A percentile compares a stretch with the other conserved stretches of the same genome.
These are phyloP conservation scores for Poecilia velifera DNA, from an alignment of 2,797 vertebrate genomes.

Conservation along the genomic window DNA sequence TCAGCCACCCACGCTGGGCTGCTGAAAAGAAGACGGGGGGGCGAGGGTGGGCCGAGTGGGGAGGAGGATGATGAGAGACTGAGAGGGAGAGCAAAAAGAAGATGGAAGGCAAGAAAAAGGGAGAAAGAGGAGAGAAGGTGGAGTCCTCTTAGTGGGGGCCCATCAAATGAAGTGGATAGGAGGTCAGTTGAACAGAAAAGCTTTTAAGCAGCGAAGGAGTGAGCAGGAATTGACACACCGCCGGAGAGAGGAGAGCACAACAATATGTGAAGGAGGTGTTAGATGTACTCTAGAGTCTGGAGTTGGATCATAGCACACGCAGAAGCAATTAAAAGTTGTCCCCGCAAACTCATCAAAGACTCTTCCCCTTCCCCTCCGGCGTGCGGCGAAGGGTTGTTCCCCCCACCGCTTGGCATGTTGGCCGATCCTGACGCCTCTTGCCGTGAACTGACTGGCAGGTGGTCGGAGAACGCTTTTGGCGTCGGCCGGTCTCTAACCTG, in stretches of 20 bases:
- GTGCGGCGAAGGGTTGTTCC: slow-evolving; percentile 1
- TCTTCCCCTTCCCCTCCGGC: slow-evolving; percentile 14
- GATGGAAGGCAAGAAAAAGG: slow-evolving; percentile 23
- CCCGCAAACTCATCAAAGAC: slow-evolving; percentile 26
- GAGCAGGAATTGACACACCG: slow-evolving; percentile 46
- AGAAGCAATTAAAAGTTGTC: slow-evolving; percentile 44
- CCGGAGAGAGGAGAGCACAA: slow-evolving; percentile 27
- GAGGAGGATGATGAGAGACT: slow-evolving; percentile 52
- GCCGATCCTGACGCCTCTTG: slow-evolving; percentile 5
- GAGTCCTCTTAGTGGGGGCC: slow-evolving; percentile 61
- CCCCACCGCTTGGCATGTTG: slow-evolving; percentile 17
- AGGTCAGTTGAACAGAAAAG: slow-evolving; percentile 68
- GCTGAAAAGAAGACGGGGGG: slow-evolving; percentile 63
- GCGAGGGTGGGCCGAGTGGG: slow-evolving; percentile 42
- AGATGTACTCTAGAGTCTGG: slow-evolving; percentile 35
- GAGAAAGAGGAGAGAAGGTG: slow-evolving; percentile 37
- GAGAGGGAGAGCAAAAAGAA: slow-evolving; percentile 39
- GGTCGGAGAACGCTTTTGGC: slow-evolving; percentile 26
- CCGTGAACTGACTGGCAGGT: slow-evolving; percentile 32
- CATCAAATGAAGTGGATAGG: slow-evolving; percentile 66
- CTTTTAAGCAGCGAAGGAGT: slow-evolving; percentile 61
- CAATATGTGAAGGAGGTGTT: slow-evolving; percentile 45
- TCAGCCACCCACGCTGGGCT: slow-evolving; percentile 78
- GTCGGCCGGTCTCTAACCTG: slow-evolving; percentile 19
- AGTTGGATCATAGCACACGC: slow-evolving; percentile 35